Percentiles rank a stretch among this genome's conserved stretches.
Conservation (phyloP, 2,888 invertebrate species). For the Opisthograptis luteolata region DNA sequence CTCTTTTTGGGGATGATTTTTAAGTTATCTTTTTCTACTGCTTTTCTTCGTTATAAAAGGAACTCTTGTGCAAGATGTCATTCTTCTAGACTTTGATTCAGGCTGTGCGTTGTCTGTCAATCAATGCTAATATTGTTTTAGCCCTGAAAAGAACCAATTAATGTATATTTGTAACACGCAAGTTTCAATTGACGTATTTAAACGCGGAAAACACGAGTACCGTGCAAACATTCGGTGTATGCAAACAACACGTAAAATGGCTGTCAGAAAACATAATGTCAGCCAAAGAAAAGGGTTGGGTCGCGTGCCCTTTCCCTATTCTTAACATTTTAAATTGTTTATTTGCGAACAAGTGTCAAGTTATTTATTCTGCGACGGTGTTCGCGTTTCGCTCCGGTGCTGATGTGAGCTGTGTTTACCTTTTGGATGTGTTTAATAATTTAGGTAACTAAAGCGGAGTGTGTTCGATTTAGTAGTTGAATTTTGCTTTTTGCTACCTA, state of each 20-base stretch:
- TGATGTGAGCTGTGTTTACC: constrained; percentile 22
- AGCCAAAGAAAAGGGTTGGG: constrained; percentile 70
- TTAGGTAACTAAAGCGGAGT: neutral
- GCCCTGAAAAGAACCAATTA: no score
- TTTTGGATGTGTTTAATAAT: constrained; percentile 23
- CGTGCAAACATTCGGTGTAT: constrained; percentile 32
- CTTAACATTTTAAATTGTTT: constrained; percentile 84
- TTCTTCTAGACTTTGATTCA: no score
- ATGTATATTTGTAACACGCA: neutral
- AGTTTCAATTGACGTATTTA: constrained; percentile 3
- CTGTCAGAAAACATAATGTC: constrained; percentile 80
- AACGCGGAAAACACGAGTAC: constrained; percentile 2
- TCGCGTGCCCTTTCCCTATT: constrained; percentile 73
- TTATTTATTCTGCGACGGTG: constrained; percentile 74
- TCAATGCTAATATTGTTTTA: no score
- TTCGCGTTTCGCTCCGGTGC: constrained; percentile 25
- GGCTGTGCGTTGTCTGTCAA: no score
- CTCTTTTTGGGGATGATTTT: no score
- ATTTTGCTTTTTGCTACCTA: neutral
- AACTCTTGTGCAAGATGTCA: no score
- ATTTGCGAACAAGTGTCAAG: constrained; percentile 82
- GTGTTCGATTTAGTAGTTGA: constrained; percentile 2
- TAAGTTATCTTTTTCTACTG: no score
- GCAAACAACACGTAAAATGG: constrained; percentile 71
- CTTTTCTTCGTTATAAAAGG: no score